Evolutionary conservation across 1,140 invertebrate genomes (phyloP).

Genomic region (Himalopsyche phryganea): DNA sequence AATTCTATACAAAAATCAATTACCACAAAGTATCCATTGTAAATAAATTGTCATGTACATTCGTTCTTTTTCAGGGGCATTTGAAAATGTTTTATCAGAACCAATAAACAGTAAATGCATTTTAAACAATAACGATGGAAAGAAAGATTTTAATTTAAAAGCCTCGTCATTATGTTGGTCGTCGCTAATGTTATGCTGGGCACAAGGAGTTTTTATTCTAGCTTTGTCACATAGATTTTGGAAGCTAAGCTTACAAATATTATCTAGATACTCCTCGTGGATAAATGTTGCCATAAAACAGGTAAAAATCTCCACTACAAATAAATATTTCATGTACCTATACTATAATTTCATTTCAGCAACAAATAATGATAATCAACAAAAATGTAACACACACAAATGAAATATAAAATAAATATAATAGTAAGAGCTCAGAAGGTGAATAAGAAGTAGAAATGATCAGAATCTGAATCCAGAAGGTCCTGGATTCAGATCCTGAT

Average conservation of each 20-base stretch:
- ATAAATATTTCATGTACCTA: not conserved
- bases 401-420: too few species aligned
- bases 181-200: constrained; percentile 67
- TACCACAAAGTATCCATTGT: too few species aligned
- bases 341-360: too few species aligned
- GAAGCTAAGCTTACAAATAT: constrained; percentile 79
- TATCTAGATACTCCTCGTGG: constrained; percentile 75
- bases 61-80: constrained; percentile 42
- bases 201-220: constrained; percentile 67
- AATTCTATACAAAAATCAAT: too few species aligned
- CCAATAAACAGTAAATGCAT: constrained; percentile 39
- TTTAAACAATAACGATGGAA: constrained; percentile 30
- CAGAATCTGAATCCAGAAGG: too few species aligned
- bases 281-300: constrained; percentile 47
- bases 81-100: constrained; percentile 58
- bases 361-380: too few species aligned
- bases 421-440: too few species aligned
- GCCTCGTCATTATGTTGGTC: constrained; percentile 55
- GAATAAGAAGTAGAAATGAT: too few species aligned
- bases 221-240: constrained; percentile 79
- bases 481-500: too few species aligned
- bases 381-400: too few species aligned
- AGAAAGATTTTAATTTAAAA: constrained; percentile 50
- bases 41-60: too few species aligned
- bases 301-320: constrained; percentile 37